Percentiles rank a stretch among this genome's conserved stretches.
Evolutionary conservation across 2,797 vertebrate species (phyloP).

Genomic region (Coregonus ussuriensis): DNA sequence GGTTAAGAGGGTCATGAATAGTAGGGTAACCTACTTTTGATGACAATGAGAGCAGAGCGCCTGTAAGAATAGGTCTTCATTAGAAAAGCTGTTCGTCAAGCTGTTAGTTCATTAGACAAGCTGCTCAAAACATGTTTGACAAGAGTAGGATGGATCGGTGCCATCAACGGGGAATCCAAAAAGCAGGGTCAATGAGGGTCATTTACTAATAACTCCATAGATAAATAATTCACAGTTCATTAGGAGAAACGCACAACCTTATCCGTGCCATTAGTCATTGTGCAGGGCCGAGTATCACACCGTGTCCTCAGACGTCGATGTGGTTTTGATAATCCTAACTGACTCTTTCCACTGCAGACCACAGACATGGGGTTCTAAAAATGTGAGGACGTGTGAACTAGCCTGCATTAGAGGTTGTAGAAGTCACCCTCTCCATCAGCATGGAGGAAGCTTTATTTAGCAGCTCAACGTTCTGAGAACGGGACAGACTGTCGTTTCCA

Average conservation of each 20-base stretch:
- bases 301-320: background rate
- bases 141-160: background rate
- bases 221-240: too few species aligned
- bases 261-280: background rate
- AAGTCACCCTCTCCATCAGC: background rate
- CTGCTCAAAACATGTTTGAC: background rate
- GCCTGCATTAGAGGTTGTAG: background rate
- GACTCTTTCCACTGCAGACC: background rate
- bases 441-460: slow-evolving; percentile 18
- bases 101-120: background rate
- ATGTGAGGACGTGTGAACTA: background rate
- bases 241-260: background rate
- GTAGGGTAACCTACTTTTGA: slow-evolving; percentile 51
- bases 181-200: background rate
- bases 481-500: slow-evolving; percentile 16
- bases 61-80: slow-evolving; percentile 23
- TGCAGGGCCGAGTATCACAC: background rate
- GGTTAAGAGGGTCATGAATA: slow-evolving; percentile 45
- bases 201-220: too few species aligned
- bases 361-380: too few species aligned
- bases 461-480: slow-evolving; percentile 32
- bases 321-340: background rate
- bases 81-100: slow-evolving; percentile 4
- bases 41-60: slow-evolving; percentile 27
- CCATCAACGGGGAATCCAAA: background rate